phyloP scores from a whole-genome alignment of 2,113 vertebrate genomes.

The Mesembrinibis cayennensis region DNA sequence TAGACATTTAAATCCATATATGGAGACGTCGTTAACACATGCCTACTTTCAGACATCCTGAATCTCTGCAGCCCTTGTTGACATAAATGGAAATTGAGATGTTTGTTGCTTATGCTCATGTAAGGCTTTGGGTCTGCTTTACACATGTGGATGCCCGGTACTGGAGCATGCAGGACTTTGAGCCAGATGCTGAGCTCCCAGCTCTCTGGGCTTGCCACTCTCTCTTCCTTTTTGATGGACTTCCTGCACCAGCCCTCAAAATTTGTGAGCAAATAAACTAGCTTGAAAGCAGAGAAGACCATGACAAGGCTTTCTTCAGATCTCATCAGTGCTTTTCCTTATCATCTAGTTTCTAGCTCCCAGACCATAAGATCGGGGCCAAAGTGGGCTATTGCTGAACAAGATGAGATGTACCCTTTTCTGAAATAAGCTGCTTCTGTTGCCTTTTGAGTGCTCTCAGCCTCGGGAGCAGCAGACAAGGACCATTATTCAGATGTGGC shows the following conservation, averaged over 20 bases:
- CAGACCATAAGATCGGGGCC: not conserved
- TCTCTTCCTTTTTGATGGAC: not conserved
- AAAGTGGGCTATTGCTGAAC: not conserved
- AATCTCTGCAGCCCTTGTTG: not conserved
- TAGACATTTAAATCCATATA: conserved; percentile 13
- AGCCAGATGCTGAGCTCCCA: not conserved
- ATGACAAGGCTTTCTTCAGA: not conserved
- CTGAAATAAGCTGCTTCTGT: not conserved
- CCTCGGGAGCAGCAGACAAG: not conserved
- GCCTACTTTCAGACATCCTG: not conserved
- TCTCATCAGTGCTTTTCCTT: not conserved
- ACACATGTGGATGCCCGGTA: not conserved
- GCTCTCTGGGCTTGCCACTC: not conserved
- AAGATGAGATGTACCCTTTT: not conserved
- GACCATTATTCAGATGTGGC: not conserved
- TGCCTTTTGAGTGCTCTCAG: not conserved
- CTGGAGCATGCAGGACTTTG: not conserved
- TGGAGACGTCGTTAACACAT: not conserved
- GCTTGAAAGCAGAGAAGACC: not conserved
- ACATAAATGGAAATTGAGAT: not conserved
- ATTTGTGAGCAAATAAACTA: not conserved
- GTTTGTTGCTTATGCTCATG: not conserved
- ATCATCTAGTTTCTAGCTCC: not conserved
- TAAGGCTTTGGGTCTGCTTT: conserved; percentile 11
- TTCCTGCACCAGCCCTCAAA: not conserved